These are phyloP conservation scores for Hydrolagus colliei DNA, from an alignment of 2,797 vertebrate genomes.

Conservation along the genomic window DNA sequence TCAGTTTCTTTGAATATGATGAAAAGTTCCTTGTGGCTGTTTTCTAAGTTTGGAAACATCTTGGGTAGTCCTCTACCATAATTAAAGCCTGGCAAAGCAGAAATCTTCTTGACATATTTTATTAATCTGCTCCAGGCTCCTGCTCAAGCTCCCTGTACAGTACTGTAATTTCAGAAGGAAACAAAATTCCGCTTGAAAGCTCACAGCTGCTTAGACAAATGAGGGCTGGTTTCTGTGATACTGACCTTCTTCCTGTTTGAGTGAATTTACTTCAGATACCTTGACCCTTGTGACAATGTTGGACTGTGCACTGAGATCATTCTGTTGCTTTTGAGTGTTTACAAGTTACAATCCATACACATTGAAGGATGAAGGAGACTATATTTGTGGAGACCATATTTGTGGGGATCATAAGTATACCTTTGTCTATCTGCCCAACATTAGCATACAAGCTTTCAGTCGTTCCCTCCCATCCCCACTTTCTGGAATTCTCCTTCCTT, in stretches of 20 bases:
- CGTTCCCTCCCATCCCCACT: too few relatives aligned
- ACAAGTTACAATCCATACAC: too few relatives aligned
- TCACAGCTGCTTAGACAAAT: background rate
- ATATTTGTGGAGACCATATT: too few relatives aligned
- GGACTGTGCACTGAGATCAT: too few relatives aligned
- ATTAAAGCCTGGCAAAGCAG: background rate
- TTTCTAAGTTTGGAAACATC: background rate
- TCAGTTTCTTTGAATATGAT: background rate
- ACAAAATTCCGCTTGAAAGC: background rate
- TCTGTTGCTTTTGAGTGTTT: too few relatives aligned
- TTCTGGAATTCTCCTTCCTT: too few relatives aligned
- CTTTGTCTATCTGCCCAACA: too few relatives aligned
- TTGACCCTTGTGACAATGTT: background rate
- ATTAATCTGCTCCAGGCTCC: background rate
- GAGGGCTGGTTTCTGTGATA: background rate
- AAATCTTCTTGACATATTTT: background rate
- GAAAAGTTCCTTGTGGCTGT: background rate
- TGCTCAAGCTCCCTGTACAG: background rate
- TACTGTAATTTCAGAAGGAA: conserved; percentile 22
- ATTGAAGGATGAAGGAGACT: too few relatives aligned
- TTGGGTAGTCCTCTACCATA: background rate
- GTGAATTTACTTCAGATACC: background rate
- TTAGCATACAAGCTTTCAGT: too few relatives aligned
- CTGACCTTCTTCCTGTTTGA: too few relatives aligned
- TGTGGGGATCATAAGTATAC: too few relatives aligned